Evolutionary conservation across 2,113 vertebrate species (phyloP).

Genomic region (Myiozetetes cayanensis): DNA sequence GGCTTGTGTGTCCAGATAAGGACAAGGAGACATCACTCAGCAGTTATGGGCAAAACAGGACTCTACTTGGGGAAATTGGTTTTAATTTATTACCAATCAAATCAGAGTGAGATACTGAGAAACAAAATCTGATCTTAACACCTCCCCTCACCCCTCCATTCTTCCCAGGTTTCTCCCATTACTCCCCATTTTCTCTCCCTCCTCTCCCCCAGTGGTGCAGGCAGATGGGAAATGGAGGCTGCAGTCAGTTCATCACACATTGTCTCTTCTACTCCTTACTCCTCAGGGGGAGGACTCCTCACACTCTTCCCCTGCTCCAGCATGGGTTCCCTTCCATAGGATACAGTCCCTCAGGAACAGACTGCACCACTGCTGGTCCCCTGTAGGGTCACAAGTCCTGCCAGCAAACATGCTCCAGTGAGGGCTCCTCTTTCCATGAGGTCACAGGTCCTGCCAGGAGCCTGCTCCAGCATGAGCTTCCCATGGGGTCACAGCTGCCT

Average conservation of each 20-base stretch:
- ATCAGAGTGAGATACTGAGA: background rate
- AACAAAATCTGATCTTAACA: background rate
- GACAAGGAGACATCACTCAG: background rate
- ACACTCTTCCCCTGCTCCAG: background rate
- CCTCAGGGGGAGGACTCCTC: background rate
- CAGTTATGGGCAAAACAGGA: background rate
- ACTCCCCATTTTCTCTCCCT: background rate
- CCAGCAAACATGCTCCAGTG: accelerated
- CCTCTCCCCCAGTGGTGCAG: background rate
- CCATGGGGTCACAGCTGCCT: background rate
- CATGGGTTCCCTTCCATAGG: background rate
- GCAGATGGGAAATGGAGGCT: background rate
- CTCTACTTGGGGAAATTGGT: background rate
- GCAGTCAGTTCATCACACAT: background rate
- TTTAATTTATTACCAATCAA: background rate
- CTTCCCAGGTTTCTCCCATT: background rate
- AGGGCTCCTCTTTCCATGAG: background rate
- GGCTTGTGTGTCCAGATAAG: background rate
- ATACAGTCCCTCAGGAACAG: background rate
- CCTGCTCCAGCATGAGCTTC: background rate
- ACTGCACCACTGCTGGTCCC: background rate
- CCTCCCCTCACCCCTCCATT: background rate
- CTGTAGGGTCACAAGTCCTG: background rate
- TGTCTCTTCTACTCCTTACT: background rate
- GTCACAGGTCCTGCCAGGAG: background rate